Conservation (phyloP, 2,113 vertebrate species). For the Macquaria australasica region DNA sequence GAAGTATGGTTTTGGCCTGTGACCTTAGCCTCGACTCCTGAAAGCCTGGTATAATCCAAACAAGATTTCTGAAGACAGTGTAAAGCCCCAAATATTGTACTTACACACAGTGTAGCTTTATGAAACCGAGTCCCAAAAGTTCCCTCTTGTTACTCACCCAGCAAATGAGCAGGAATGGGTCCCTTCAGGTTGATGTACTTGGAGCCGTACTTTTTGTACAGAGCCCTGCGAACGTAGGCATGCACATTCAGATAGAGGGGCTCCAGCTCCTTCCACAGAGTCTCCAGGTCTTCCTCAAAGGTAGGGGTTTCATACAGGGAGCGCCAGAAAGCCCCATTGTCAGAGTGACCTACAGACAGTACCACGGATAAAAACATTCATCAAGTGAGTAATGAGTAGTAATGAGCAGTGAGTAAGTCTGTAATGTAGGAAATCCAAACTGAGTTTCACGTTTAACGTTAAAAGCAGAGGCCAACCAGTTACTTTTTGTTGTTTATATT, state of each 20-base stretch:
- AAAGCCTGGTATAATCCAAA: not conserved
- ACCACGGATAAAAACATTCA: not conserved
- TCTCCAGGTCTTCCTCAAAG: constrained; percentile 93
- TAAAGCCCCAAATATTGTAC: not conserved
- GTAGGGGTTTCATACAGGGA: constrained; percentile 91
- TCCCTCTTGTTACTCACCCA: constrained; percentile 85
- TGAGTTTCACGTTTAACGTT: not conserved
- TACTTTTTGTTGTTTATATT: not conserved
- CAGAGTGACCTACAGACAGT: constrained; percentile 84
- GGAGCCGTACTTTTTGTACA: constrained; percentile 90
- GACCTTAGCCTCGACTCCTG: constrained; percentile 15
- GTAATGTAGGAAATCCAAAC: not conserved
- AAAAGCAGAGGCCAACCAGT: not conserved
- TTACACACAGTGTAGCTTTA: not conserved
- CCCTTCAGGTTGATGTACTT: constrained; percentile 90
- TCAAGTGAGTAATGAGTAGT: not conserved
- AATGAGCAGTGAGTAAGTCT: not conserved
- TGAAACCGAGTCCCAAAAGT: not conserved
- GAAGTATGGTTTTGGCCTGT: constrained; percentile 19
- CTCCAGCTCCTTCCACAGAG: constrained; percentile 90
- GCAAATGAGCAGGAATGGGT: constrained; percentile 96
- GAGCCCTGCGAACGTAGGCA: constrained; percentile 92
- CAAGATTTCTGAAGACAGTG: not conserved
- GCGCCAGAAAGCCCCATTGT: constrained; percentile 94
- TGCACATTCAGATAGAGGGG: constrained; percentile 94